Evolutionary conservation across 2,888 invertebrate species (phyloP).

Genomic region (Dysmachus trigonus): DNA sequence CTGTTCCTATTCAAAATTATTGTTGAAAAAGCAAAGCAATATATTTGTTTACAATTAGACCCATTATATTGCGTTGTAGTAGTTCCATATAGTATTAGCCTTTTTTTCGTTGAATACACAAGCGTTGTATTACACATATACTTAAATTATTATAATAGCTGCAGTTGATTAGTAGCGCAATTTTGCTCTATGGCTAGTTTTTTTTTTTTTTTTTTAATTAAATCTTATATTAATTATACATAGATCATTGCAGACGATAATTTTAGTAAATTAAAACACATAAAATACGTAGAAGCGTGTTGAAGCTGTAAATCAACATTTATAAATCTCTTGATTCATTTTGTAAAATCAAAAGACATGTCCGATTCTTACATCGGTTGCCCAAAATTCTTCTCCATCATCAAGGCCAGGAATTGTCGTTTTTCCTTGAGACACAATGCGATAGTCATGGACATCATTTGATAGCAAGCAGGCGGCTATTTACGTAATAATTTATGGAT

Average conservation of each 20-base stretch:
- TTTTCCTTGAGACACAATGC: slow-evolving; percentile 93
- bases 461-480: slow-evolving; percentile 77
- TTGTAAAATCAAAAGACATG: background rate
- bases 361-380: slow-evolving; percentile 78
- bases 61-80: background rate
- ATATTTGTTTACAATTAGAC: background rate
- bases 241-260: background rate
- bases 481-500: background rate
- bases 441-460: slow-evolving; percentile 83
- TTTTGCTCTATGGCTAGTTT: background rate
- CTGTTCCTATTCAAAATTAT: no score
- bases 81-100: background rate
- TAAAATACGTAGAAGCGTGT: background rate
- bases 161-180: background rate
- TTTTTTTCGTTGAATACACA: slow-evolving; percentile 4
- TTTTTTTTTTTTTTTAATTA: background rate
- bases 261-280: background rate
- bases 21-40: background rate
- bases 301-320: background rate
- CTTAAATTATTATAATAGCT: background rate
- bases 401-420: slow-evolving; percentile 90
- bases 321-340: slow-evolving; percentile 5
- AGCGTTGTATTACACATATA: background rate
- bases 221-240: background rate
- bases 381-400: slow-evolving; percentile 85